Evolutionary conservation across 2,888 invertebrate genomes (phyloP).

Genomic region (Diarsia brunnea): DNA sequence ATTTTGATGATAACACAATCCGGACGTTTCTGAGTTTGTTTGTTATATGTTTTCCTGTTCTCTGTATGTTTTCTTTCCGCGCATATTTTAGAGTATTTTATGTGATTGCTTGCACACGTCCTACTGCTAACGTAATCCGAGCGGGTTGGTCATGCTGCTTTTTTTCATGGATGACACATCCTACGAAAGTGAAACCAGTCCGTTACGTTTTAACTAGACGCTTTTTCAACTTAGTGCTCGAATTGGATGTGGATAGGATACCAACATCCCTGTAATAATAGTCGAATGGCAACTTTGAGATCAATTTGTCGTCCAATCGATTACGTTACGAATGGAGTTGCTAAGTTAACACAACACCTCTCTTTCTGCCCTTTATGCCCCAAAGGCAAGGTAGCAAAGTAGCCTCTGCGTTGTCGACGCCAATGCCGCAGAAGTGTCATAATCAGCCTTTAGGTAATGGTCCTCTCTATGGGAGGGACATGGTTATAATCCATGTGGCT

Average conservation of each 20-base stretch:
- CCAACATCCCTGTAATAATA: background rate
- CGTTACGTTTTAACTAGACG: background rate
- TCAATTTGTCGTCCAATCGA: background rate
- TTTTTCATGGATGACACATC: constrained; percentile 24
- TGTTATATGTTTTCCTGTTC: constrained; percentile 33
- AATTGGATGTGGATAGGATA: background rate
- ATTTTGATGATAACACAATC: constrained; percentile 50
- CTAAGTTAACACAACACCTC: background rate
- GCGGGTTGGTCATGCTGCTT: background rate
- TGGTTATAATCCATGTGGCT: too few relatives aligned
- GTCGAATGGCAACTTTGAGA: background rate
- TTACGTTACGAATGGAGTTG: background rate
- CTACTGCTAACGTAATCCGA: background rate
- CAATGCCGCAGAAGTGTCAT: background rate
- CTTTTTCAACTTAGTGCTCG: too few relatives aligned
- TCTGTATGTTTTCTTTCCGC: constrained; percentile 33
- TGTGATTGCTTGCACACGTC: constrained; percentile 18
- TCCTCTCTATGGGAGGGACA: too few relatives aligned
- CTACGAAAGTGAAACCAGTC: background rate
- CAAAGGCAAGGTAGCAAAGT: background rate
- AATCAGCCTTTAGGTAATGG: too few relatives aligned
- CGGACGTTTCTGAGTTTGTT: constrained; percentile 40
- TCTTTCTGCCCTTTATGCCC: background rate
- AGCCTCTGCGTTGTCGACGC: background rate
- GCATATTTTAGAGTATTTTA: constrained; percentile 50